These are phyloP conservation scores for Chrysochloris asiatica DNA, from an alignment of 2,113 vertebrate species.

Conservation along the genomic window DNA sequence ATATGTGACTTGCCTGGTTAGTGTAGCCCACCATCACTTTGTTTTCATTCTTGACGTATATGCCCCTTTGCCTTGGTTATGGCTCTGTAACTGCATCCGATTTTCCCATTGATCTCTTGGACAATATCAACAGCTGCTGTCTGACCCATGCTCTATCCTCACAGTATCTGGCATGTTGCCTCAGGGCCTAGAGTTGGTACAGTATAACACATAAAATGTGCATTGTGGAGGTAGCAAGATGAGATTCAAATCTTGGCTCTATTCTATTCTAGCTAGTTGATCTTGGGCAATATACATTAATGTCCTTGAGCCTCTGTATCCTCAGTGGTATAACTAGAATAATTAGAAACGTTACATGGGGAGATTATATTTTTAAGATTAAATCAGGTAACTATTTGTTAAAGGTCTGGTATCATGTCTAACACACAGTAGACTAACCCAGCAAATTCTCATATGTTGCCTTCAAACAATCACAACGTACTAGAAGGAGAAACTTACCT, in stretches of 20 bases:
- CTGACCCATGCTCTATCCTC: not conserved
- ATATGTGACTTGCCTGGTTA: not conserved
- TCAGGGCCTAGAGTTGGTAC: not conserved
- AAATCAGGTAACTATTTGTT: not conserved
- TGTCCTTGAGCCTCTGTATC: not conserved
- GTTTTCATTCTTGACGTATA: not conserved
- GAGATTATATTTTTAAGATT: not conserved
- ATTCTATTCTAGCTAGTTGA: not conserved
- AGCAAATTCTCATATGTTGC: not conserved
- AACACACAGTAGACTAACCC: not conserved
- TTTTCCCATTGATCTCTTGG: not conserved
- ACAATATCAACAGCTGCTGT: not conserved
- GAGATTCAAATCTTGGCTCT: not conserved
- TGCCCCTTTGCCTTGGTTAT: constrained; percentile 18
- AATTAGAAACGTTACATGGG: not conserved
- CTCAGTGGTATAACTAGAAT: not conserved
- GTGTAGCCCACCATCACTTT: not conserved
- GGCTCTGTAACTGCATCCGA: not conserved
- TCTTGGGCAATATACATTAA: not conserved
- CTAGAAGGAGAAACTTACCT: not conserved
- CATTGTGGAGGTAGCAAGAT: not conserved
- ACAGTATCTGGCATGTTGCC: not conserved
- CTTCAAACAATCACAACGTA: not conserved
- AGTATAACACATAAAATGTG: too few species aligned
- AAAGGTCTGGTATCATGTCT: not conserved